Percentiles rank a stretch among this genome's conserved stretches.
phyloP scores from a whole-genome alignment of 2,797 vertebrate species.

The Sarcophilus harrisii region DNA sequence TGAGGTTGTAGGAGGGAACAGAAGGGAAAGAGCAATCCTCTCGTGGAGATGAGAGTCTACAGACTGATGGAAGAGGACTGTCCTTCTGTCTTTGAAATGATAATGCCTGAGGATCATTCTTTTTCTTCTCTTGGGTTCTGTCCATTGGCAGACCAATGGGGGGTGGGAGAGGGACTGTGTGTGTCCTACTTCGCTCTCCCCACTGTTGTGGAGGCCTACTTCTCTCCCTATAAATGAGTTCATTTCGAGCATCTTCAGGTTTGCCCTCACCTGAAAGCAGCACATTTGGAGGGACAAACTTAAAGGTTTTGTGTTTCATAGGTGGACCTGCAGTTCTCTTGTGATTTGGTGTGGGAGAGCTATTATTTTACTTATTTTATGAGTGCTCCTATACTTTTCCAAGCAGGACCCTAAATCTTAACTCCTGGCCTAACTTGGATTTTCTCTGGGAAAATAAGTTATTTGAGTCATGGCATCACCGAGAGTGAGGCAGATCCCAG shows the following conservation, averaged over 20 bases:
- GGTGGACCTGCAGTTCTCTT: neutral
- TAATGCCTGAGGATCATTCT: neutral
- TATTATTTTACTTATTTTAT: neutral
- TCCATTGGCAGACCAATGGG: neutral
- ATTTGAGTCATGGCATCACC: neutral
- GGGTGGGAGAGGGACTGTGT: neutral
- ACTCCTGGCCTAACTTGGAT: neutral
- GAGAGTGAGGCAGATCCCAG: neutral
- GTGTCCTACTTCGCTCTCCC: neutral
- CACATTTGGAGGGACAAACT: neutral
- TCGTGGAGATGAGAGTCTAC: neutral
- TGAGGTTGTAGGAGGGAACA: neutral
- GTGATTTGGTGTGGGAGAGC: neutral
- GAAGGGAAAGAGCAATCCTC: neutral
- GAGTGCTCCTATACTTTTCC: neutral
- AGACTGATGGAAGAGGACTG: neutral
- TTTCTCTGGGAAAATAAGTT: neutral
- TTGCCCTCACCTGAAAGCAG: neutral
- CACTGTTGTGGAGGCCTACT: neutral
- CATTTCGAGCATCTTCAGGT: neutral
- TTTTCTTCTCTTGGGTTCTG: neutral
- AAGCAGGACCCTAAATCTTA: neutral
- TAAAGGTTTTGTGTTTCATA: neutral
- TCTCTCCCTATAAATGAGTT: neutral
- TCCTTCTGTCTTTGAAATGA: neutral